A percentile compares a stretch with the other conserved stretches of the same genome.
These are phyloP conservation scores for Hipposideros armiger DNA, from an alignment of 2,113 vertebrate genomes.

Conservation along the genomic window DNA sequence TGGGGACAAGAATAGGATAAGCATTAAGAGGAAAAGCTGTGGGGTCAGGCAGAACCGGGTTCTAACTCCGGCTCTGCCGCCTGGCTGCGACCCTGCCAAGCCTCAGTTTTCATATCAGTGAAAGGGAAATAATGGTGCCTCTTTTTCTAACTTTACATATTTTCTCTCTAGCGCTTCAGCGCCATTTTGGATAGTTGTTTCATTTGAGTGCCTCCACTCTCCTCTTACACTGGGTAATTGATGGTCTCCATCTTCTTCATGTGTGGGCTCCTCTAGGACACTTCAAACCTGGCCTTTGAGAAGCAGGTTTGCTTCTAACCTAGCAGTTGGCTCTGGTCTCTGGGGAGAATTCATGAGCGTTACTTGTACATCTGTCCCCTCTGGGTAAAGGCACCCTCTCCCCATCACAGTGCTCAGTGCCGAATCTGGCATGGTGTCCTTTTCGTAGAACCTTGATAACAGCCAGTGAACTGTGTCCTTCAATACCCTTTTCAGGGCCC, in stretches of 20 bases:
- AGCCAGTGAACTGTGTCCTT: not conserved
- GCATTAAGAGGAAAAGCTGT: not conserved
- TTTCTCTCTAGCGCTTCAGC: not conserved
- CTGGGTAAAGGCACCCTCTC: not conserved
- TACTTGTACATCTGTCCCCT: not conserved
- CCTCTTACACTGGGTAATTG: not conserved
- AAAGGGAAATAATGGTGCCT: not conserved
- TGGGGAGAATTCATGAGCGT: not conserved
- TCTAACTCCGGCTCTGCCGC: not conserved
- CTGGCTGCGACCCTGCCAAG: not conserved
- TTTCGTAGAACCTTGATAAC: not conserved
- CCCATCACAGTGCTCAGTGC: not conserved
- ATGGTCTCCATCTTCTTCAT: not conserved
- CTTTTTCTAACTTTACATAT: not conserved
- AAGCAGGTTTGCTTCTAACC: not conserved
- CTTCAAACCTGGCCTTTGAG: not conserved
- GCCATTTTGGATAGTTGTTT: not conserved
- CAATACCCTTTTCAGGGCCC: too few species aligned
- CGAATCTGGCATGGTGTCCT: not conserved
- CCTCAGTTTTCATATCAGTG: not conserved
- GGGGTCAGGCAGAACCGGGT: not conserved
- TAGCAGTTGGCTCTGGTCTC: not conserved
- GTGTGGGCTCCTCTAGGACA: not conserved
- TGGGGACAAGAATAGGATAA: not conserved
- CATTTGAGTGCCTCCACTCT: not conserved